Evolutionary conservation across 35 echinoderm and acorn worm species (phyloP).

Genomic region (Ophiothrix spiculata): DNA sequence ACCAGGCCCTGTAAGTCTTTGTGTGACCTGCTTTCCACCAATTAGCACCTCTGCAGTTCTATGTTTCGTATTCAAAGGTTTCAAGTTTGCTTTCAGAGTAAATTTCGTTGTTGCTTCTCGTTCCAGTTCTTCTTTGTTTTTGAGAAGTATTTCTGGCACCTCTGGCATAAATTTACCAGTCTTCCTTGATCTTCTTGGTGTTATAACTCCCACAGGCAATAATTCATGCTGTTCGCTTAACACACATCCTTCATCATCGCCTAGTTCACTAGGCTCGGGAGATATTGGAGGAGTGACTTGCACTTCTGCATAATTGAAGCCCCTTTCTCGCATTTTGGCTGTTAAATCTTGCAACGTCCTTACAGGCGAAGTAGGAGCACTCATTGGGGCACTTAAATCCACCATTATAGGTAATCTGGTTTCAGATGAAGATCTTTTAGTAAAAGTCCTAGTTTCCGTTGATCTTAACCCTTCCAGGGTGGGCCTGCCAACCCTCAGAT

Average conservation of each 20-base stretch:
- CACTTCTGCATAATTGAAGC: slow-evolving; percentile 23
- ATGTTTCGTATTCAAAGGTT: slow-evolving; percentile 38
- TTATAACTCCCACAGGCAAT: slow-evolving; percentile 1
- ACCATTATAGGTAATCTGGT: background rate
- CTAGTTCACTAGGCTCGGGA: slow-evolving; percentile 29
- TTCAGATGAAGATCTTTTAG: slow-evolving; percentile 31
- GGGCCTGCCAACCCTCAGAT: slow-evolving; percentile 32
- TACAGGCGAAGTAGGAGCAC: slow-evolving; percentile 59
- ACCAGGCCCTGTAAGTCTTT: slow-evolving; percentile 28
- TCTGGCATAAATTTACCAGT: slow-evolving; percentile 39
- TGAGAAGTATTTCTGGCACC: slow-evolving; percentile 44
- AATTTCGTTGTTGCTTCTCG: slow-evolving; percentile 40
- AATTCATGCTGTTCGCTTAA: slow-evolving; percentile 34
- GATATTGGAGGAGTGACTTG: slow-evolving; percentile 31
- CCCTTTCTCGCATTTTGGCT: slow-evolving; percentile 33
- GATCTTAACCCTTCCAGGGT: slow-evolving; percentile 18
- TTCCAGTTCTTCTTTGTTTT: slow-evolving; percentile 33
- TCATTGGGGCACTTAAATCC: slow-evolving; percentile 12
- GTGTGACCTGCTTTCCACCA: slow-evolving; percentile 4
- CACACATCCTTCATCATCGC: slow-evolving; percentile 62
- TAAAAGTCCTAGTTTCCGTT: background rate
- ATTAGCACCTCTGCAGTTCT: background rate
- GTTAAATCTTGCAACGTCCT: slow-evolving; percentile 52
- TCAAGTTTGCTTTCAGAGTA: slow-evolving; percentile 53
- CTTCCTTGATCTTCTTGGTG: slow-evolving; percentile 20